Evolutionary conservation across 2,113 vertebrate species (phyloP).

Genomic region (Rhegmatorhina hoffmannsi): DNA sequence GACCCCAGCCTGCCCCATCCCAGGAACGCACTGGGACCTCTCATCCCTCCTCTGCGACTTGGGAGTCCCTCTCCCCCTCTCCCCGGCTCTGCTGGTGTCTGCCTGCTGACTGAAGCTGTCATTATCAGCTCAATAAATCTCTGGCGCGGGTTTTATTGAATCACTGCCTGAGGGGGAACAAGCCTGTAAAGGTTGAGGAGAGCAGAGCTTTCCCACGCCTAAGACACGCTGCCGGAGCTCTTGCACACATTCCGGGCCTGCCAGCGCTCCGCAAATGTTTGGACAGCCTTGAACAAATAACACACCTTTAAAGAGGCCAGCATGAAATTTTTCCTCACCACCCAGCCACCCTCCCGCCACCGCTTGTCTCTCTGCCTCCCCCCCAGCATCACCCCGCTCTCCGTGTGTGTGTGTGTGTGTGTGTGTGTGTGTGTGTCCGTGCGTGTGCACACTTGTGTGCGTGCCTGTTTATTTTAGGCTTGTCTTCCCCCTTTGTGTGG

Average conservation of each 20-base stretch:
- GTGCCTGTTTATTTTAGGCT: constrained; percentile 28
- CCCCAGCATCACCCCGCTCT: background rate
- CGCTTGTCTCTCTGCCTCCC: background rate
- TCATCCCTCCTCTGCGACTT: background rate
- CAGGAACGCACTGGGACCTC: background rate
- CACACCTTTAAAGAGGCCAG: constrained; percentile 94
- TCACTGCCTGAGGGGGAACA: constrained; percentile 84
- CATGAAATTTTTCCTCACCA: constrained; percentile 69
- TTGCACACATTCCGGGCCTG: constrained; percentile 90
- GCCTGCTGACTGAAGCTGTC: constrained; percentile 85
- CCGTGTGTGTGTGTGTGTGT: background rate
- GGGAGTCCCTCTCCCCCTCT: constrained; percentile 29
- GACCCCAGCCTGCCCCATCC: background rate
- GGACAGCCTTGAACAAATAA: constrained; percentile 96
- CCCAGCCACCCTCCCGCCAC: background rate
- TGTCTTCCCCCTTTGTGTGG: background rate
- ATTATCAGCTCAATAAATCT: constrained; percentile 91
- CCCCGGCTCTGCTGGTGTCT: constrained; percentile 55
- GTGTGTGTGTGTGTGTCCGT: background rate
- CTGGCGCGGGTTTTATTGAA: constrained; percentile 91
- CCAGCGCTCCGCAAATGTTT: constrained; percentile 95
- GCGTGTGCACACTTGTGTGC: background rate
- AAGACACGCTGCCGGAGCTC: constrained; percentile 79
- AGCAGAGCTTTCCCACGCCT: constrained; percentile 95
- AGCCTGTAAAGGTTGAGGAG: constrained; percentile 88